Base-by-base conservation (phyloP, 2,113 vertebrate species). In the Dicerorhinus sumatrensis region DNA sequence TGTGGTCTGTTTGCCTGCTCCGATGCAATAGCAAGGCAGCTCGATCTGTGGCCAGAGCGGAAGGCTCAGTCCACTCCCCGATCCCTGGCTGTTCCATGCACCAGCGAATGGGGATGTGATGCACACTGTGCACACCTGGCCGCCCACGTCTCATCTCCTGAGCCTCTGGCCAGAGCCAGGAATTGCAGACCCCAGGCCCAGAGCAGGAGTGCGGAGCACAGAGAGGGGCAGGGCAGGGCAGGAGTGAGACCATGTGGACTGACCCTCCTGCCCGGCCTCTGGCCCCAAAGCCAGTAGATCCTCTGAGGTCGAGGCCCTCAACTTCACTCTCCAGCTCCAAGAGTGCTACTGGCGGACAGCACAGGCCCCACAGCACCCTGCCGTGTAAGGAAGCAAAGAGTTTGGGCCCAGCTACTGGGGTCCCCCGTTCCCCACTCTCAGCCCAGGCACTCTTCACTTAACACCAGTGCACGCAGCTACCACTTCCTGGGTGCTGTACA, bases 61-160 rank as follows among this genome's bases (percentile, higher is more conserved):
- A 65, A 85, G 46, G 20, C 65, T 79, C 27, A 6, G 46, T 17
- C 87, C 23, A 4, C 17, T 29, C 31, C 36, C 42, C 0, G 0
- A 18, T 1, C n/a, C 67, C 51, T 63, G n/a, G 5, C 60, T 75
- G 1, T 63, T 25, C 73, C 29, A 25, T 1, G 21, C 7, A 20
- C 42, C 60, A 42, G 33, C 60, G 9, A 3, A 2, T 7, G 2
- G 76, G 36, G 3, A 6, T 73, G 62, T 0, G 33, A 51, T 20
- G 6, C 1, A 0, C 54, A 54, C 80, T 56, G 23, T 8, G 16
- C 8, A 0, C 7, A 4, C 27, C 75, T 1, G 0, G 36, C 42
- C 3, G 25, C 73, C 67, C 60, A n/a, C 54, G 6, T 42, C 23
- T n/a, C 46, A 13, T 25, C 65, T 82, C 77, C 33, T 17, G 23